phyloP scores from a whole-genome alignment of 2,888 invertebrate species.

The Biston betularia region DNA sequence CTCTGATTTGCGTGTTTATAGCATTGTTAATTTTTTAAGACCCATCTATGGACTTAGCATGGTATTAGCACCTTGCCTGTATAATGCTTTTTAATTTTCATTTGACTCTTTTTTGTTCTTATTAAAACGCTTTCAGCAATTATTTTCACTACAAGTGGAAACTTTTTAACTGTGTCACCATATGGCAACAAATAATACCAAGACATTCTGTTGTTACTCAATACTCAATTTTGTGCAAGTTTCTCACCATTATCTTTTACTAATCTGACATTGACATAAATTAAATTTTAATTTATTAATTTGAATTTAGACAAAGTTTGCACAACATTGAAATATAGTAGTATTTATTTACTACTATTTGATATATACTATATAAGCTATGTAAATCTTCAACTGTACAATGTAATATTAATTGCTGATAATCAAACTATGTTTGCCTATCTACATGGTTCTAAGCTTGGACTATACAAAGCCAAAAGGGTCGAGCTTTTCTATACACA shows the following conservation, averaged over 20 bases:
- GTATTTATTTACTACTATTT: neutral
- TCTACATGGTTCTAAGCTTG: no score
- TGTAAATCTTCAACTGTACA: no score
- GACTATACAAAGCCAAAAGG: no score
- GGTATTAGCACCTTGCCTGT: slow-evolving; percentile 43
- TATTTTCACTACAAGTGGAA: neutral
- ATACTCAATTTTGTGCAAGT: neutral
- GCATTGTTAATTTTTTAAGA: slow-evolving; percentile 56
- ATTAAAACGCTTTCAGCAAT: slow-evolving; percentile 1
- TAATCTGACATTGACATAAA: neutral
- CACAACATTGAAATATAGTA: neutral
- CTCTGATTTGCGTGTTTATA: slow-evolving; percentile 44
- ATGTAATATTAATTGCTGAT: neutral
- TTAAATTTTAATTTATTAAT: neutral
- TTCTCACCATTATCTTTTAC: neutral
- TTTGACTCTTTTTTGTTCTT: slow-evolving; percentile 12
- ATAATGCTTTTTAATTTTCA: slow-evolving; percentile 40
- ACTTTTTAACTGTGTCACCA: neutral
- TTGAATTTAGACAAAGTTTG: neutral
- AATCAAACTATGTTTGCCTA: no score
- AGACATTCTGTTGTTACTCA: neutral
- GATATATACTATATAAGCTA: no score
- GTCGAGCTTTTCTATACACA: no score
- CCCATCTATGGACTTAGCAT: slow-evolving; percentile 74
- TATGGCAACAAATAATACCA: neutral